Conservation (phyloP, 2,888 invertebrate species). For the Conomelus anceps region DNA sequence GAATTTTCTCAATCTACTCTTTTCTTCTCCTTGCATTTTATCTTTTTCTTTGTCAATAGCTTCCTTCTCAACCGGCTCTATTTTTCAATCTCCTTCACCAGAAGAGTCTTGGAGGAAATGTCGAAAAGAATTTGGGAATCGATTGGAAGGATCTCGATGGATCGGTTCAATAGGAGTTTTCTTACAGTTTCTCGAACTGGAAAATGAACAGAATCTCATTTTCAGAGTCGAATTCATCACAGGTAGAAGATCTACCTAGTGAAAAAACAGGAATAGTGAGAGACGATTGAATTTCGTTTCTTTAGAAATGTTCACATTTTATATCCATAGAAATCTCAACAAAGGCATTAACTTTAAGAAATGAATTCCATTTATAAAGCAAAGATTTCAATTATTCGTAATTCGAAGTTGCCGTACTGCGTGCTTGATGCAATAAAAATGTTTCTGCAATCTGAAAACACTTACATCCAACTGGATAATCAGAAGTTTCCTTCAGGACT, state of each 20-base stretch:
- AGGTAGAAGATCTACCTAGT: neutral
- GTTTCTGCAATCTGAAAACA: neutral
- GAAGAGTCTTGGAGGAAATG: neutral
- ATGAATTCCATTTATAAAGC: neutral
- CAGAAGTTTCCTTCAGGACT: neutral
- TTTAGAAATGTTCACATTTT: neutral
- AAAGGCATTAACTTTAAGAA: neutral
- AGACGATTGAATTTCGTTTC: neutral
- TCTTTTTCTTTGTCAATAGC: conserved; percentile 10
- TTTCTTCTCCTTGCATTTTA: too few species aligned
- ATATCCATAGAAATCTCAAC: neutral
- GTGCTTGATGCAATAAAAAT: neutral
- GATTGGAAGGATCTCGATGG: neutral
- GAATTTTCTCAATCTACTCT: neutral
- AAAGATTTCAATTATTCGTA: neutral
- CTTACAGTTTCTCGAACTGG: neutral
- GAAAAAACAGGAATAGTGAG: neutral
- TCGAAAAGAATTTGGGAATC: neutral
- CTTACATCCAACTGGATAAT: neutral
- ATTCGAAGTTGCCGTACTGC: neutral
- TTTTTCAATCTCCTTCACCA: neutral
- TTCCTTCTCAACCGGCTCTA: neutral
- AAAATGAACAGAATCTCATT: neutral
- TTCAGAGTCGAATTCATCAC: neutral
- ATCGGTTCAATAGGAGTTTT: too few species aligned